Conservation (phyloP, 2,888 invertebrate genomes). For the Kuschelorhynchus macadamiae region DNA sequence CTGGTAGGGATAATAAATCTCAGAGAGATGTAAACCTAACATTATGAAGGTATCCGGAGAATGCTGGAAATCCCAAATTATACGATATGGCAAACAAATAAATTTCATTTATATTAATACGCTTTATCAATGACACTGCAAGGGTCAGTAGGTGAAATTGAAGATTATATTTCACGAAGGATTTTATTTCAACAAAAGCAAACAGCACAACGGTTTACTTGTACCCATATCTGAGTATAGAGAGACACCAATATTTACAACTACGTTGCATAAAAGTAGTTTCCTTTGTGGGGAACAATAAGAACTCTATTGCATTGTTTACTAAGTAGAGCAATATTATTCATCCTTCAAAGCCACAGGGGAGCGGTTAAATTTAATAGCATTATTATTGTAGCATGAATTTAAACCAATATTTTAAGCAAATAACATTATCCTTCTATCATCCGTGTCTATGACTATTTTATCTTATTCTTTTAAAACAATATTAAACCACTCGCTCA, state of each 20-base stretch:
- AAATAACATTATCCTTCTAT: conserved; percentile 9
- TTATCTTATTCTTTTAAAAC: background rate
- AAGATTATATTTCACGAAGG: too few species aligned
- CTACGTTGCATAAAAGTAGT: conserved; percentile 16
- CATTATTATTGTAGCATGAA: conserved; percentile 24
- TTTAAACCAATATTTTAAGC: conserved; percentile 20
- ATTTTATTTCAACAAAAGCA: conserved; percentile 1
- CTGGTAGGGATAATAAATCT: too few species aligned
- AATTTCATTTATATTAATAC: too few species aligned
- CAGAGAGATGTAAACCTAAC: too few species aligned
- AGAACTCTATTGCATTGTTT: conserved; percentile 17
- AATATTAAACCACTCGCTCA: background rate
- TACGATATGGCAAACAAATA: too few species aligned
- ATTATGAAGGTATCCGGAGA: too few species aligned
- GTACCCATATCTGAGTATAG: conserved; percentile 5
- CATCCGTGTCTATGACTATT: conserved; percentile 7
- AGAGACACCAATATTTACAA: conserved; percentile 11
- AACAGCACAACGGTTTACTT: conserved; percentile 4
- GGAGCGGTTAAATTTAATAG: conserved; percentile 24
- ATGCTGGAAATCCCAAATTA: too few species aligned
- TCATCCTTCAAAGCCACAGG: conserved; percentile 21
- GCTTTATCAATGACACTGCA: too few species aligned
- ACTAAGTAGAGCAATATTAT: conserved; percentile 24
- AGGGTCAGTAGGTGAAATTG: too few species aligned
- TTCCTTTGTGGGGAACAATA: conserved; percentile 15